A percentile compares a stretch with the other conserved stretches of the same genome.
phyloP scores from a whole-genome alignment of 2,888 invertebrate genomes.

The Monopis laevigella region DNA sequence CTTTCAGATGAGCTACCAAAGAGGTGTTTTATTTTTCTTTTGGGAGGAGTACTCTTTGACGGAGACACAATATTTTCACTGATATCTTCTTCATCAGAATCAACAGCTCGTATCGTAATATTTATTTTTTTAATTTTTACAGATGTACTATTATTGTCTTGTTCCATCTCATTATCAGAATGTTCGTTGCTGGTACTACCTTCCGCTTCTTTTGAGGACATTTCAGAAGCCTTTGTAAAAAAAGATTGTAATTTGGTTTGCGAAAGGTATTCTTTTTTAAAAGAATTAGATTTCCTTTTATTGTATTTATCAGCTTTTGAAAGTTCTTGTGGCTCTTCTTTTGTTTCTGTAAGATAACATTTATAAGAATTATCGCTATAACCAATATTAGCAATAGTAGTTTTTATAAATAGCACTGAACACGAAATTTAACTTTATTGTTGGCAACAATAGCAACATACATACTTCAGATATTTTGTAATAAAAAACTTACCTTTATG shows the following conservation, averaged over 20 bases:
- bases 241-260: constrained; percentile 58
- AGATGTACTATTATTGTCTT: constrained; percentile 18
- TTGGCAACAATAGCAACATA: no score
- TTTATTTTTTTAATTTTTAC: constrained; percentile 35
- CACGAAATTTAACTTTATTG: no score
- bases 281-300: constrained; percentile 52
- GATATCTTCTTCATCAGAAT: constrained; percentile 25
- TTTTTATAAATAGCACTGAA: no score
- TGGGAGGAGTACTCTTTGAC: constrained; percentile 34
- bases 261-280: constrained; percentile 54
- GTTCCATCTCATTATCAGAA: constrained; percentile 28
- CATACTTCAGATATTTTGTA: background rate
- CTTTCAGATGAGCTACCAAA: constrained; percentile 63
- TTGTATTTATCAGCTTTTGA: constrained; percentile 55
- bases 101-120: constrained; percentile 50
- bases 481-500: constrained; percentile 29
- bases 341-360: constrained; percentile 22
- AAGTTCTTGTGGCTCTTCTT: constrained; percentile 30
- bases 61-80: constrained; percentile 18
- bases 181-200: constrained; percentile 38
- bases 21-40: constrained; percentile 56
- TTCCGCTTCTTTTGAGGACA: constrained; percentile 27
- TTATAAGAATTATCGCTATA: no score
- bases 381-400: no score
- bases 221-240: constrained; percentile 39